Percentiles rank a stretch among this genome's conserved stretches.
These are phyloP conservation scores for Epistrophe eligans DNA, from an alignment of 2,888 invertebrate species.

Conservation along the genomic window DNA sequence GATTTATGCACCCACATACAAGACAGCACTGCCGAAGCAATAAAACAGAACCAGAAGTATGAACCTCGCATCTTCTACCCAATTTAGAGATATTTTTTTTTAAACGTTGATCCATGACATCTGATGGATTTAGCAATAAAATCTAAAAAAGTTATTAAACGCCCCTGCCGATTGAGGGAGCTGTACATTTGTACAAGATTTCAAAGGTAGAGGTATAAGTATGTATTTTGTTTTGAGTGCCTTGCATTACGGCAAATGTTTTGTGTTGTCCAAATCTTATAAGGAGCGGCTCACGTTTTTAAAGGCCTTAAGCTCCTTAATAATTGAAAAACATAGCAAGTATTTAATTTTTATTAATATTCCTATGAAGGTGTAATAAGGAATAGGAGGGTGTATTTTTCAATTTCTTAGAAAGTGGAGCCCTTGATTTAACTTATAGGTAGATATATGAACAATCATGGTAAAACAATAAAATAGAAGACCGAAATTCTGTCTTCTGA, in stretches of 20 bases:
- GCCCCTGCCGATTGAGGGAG: not conserved
- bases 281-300: too few relatives aligned
- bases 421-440: too few relatives aligned
- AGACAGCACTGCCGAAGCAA: constrained; percentile 16
- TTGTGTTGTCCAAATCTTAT: not conserved
- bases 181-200: not conserved
- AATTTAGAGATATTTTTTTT: constrained; percentile 5
- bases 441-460: too few relatives aligned
- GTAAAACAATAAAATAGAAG: too few relatives aligned
- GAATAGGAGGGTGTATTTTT: too few relatives aligned
- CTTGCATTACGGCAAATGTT: not conserved
- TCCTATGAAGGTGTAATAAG: too few relatives aligned
- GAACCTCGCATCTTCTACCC: not conserved
- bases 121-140: constrained; percentile 65
- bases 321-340: too few relatives aligned
- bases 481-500: too few relatives aligned
- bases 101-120: constrained; percentile 26
- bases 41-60: not conserved
- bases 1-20: constrained; percentile 65
- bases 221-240: constrained; percentile 19
- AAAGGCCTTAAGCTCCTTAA: too few relatives aligned
- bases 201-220: constrained; percentile 4
- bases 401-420: too few relatives aligned
- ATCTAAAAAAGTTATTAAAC: constrained; percentile 49
- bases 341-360: too few relatives aligned